Base-by-base conservation (phyloP, 35 echinoderm and acorn worm genomes). In the Diadema setosum region DNA sequence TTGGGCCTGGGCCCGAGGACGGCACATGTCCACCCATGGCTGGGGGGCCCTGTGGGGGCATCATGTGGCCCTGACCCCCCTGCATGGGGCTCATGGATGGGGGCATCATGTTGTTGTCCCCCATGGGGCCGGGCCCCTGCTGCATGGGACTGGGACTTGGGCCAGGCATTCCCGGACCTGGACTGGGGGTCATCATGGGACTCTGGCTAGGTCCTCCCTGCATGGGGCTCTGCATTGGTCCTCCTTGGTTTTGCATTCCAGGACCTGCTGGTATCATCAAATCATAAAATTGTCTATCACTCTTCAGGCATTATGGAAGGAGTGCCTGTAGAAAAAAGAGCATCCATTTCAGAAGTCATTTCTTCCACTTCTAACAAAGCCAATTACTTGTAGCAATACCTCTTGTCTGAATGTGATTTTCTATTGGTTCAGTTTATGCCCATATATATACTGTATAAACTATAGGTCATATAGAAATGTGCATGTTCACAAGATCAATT, bases 61-160 rank as follows among this genome's bases (percentile, higher is more conserved):
- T 78, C 73, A 78, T 78, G 20, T 78, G 73, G n/a, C 73, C 40
- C 73, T 78, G 73, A 44, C 73, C 73, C 35, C 73, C 73, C 73
- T 78, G 73, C 73, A 78, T 78, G 73, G 73, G 73, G 40, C 73
- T 78, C 73, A 78, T 78, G 11, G 73, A 78, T 20, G 73, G 73
- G 3, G 73, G 73, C 73, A 78, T 78, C 73, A 78, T 78, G 24
- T 78, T 78, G 37, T 23, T 78, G 30, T 78, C 73, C 40, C 84
- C 44, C 42, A 75, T 90, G n/a, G 89, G 89, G 45, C 89, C 82
- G 16, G 89, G 89, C 40, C 89, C 83, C 45, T 86, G 89, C 41
- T 86, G 89, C 89, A 91, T 91, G 1, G 82, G 64, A 35, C 83
- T 91, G n/a, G 89, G 89, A 60, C 89, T 91, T 1, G 89, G 89